Conservation (phyloP, 92 coral and sea anemone species). For the Parazoanthus atlanticus region DNA sequence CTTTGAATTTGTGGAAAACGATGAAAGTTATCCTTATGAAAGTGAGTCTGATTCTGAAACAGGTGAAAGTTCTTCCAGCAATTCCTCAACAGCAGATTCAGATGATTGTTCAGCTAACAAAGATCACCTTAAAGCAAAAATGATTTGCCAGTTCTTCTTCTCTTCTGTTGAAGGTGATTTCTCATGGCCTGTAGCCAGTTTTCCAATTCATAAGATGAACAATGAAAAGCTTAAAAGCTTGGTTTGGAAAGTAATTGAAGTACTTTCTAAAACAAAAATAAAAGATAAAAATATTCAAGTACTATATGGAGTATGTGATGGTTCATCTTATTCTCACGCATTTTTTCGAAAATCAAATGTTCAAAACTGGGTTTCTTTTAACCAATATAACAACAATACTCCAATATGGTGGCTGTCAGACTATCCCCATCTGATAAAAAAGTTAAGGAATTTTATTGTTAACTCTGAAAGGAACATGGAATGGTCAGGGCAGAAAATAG, state of each 20-base stretch:
- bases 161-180: slow-evolving; percentile 38
- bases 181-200: slow-evolving; percentile 42
- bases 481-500: slow-evolving; percentile 12
- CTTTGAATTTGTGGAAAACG: not conserved
- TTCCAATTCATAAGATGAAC: slow-evolving; percentile 11
- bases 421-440: slow-evolving; percentile 48
- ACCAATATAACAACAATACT: slow-evolving; percentile 45
- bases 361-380: slow-evolving; percentile 34
- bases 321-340: not conserved
- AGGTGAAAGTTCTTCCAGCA: not conserved
- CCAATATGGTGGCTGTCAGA: slow-evolving; percentile 60
- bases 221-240: slow-evolving; percentile 13
- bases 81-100: no score
- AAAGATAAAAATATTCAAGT: slow-evolving; percentile 16
- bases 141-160: slow-evolving; percentile 33
- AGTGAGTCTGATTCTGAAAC: not conserved
- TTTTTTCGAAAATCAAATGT: not conserved
- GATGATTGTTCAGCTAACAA: not conserved
- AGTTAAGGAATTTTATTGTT: slow-evolving; percentile 48
- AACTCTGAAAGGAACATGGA: slow-evolving; percentile 39
- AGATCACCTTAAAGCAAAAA: slow-evolving; percentile 11
- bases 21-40: not conserved
- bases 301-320: slow-evolving; percentile 38
- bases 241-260: slow-evolving; percentile 26
- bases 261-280: not conserved